Evolutionary conservation across 1,140 invertebrate species (phyloP).

Genomic region (Hirudo medicinalis): DNA sequence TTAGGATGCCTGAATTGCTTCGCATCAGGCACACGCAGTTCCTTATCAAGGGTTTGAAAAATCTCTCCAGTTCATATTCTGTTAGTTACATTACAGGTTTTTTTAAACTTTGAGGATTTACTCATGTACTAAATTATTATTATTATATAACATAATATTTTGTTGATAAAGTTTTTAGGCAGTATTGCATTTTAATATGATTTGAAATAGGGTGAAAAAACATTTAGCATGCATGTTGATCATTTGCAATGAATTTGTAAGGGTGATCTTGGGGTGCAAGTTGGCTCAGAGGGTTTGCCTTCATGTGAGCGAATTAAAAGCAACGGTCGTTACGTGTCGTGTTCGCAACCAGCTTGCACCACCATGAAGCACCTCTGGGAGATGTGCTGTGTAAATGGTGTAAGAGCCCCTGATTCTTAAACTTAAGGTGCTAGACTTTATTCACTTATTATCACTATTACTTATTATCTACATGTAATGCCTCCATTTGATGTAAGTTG

Average conservation of each 20-base stretch:
- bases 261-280: no score
- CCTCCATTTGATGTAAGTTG: background rate
- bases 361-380: no score
- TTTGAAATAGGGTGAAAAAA: constrained; percentile 6
- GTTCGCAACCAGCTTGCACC: no score
- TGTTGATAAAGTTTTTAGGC: background rate
- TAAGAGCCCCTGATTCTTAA: no score
- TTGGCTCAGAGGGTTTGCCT: no score
- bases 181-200: constrained; percentile 21
- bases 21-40: constrained; percentile 54
- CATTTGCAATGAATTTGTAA: constrained; percentile 15
- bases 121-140: background rate
- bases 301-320: no score
- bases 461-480: background rate
- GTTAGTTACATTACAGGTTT: constrained; percentile 37
- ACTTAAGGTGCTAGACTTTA: no score
- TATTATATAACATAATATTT: background rate
- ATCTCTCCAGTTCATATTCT: constrained; percentile 56
- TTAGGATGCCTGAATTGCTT: constrained; percentile 48
- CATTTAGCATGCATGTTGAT: constrained; percentile 22
- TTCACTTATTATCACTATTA: no score
- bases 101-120: no score
- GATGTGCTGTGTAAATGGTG: no score
- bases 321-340: no score
- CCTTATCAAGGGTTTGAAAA: constrained; percentile 54